phyloP scores from a whole-genome alignment of 2,797 vertebrate genomes.

The Lagorchestes hirsutus region DNA sequence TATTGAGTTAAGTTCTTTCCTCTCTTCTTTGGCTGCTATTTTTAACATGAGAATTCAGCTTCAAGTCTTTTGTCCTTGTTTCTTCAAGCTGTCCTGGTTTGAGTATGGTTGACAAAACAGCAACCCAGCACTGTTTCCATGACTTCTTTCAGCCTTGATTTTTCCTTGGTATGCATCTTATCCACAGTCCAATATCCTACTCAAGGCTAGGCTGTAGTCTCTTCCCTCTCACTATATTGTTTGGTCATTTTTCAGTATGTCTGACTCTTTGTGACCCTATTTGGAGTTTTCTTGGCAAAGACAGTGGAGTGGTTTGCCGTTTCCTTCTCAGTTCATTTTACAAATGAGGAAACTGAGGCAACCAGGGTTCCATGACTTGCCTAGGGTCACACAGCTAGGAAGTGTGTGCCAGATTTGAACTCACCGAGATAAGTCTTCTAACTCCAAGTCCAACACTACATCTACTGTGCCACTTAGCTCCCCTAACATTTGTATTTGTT shows the following conservation, averaged over 20 bases:
- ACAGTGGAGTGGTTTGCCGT: too few species aligned
- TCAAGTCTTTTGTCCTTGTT: neutral
- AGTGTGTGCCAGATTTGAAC: neutral
- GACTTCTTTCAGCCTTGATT: neutral
- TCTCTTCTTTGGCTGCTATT: neutral
- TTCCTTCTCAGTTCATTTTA: too few species aligned
- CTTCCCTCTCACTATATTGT: neutral
- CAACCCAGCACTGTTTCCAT: neutral
- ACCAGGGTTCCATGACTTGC: neutral
- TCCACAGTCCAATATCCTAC: neutral
- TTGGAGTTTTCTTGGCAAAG: neutral
- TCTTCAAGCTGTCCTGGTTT: neutral
- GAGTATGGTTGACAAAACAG: neutral
- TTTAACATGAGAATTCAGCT: neutral
- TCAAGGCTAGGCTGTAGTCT: neutral
- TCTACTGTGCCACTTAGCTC: neutral
- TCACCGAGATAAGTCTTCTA: neutral
- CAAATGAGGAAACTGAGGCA: neutral
- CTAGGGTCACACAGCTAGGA: neutral
- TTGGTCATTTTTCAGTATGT: neutral
- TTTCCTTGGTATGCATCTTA: neutral
- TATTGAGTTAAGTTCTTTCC: neutral
- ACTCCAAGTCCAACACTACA: neutral
- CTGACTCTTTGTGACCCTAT: neutral
- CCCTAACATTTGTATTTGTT: neutral